A percentile compares a stretch with the other conserved stretches of the same genome.
These are phyloP conservation scores for Torymus auratus DNA, from an alignment of 2,888 invertebrate genomes.

Conservation along the genomic window DNA sequence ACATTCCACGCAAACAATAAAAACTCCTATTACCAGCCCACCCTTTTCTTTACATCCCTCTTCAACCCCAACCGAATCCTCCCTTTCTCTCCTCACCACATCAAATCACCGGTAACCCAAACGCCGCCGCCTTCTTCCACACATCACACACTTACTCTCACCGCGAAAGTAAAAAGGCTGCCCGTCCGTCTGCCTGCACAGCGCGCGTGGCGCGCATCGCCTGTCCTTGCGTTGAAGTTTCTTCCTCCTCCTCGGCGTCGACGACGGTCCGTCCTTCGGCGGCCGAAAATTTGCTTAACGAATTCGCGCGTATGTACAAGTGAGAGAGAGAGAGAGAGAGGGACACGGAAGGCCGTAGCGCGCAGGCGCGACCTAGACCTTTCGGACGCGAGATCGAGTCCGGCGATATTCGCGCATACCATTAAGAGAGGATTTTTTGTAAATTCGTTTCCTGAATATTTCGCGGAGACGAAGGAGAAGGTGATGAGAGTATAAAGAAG, in stretches of 20 bases:
- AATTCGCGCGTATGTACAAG: constrained; percentile 61
- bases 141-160: too few relatives aligned
- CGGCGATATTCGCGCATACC: constrained; percentile 11
- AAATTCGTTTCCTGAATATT: not conserved
- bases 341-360: constrained; percentile 59
- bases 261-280: constrained; percentile 44
- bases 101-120: too few relatives aligned
- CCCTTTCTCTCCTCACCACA: too few relatives aligned
- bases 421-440: constrained; percentile 5
- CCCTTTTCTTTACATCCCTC: too few relatives aligned
- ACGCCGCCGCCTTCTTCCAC: too few relatives aligned
- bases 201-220: constrained; percentile 35
- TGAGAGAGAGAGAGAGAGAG: constrained; percentile 44
- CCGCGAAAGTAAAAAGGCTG: too few relatives aligned
- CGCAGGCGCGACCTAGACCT: constrained; percentile 71
- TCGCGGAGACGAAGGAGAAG: not conserved
- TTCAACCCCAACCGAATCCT: too few relatives aligned
- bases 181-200: too few relatives aligned
- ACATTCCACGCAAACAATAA: too few relatives aligned
- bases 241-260: constrained; percentile 57
- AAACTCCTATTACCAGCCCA: too few relatives aligned
- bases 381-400: constrained; percentile 58
- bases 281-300: constrained; percentile 62
- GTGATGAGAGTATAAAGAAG: too few relatives aligned
- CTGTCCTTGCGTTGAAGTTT: constrained; percentile 62